A percentile compares a stretch with the other conserved stretches of the same genome.
phyloP scores from a whole-genome alignment of 2,888 invertebrate genomes.

The Trachelus troglodyta region DNA sequence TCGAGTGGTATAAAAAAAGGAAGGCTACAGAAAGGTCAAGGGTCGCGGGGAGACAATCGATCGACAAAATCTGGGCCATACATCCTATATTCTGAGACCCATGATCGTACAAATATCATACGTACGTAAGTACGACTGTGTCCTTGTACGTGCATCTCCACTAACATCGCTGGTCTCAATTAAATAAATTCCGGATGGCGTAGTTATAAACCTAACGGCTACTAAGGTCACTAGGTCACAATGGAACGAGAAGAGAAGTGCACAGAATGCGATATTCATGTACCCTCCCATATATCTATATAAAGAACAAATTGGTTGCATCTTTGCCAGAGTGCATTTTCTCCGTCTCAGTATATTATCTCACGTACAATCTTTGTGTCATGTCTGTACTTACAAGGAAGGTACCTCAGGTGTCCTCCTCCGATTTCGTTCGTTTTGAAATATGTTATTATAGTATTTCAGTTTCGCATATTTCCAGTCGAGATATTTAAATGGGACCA shows the following conservation, averaged over 20 bases:
- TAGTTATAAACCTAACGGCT: constrained; percentile 11
- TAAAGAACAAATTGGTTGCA: background rate
- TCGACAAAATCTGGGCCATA: background rate
- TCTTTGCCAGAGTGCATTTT: background rate
- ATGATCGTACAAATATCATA: background rate
- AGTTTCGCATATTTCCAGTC: too few species aligned
- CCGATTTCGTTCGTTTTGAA: too few species aligned
- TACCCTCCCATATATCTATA: background rate
- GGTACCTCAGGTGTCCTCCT: too few species aligned
- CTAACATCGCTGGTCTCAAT: constrained; percentile 13
- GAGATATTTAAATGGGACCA: too few species aligned
- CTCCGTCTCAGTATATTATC: background rate
- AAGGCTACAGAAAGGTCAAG: background rate
- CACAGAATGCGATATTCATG: background rate
- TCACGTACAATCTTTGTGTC: background rate
- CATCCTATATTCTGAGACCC: background rate
- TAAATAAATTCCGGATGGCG: constrained; percentile 22
- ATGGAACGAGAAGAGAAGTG: background rate
- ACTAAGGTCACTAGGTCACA: constrained; percentile 10
- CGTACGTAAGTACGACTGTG: background rate
- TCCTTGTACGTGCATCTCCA: constrained; percentile 5
- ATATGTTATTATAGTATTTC: too few species aligned
- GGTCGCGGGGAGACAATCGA: background rate
- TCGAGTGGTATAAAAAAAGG: background rate
- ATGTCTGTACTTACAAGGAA: background rate